Conservation (phyloP, 2,113 vertebrate genomes). For the Alaudala cheleensis region DNA sequence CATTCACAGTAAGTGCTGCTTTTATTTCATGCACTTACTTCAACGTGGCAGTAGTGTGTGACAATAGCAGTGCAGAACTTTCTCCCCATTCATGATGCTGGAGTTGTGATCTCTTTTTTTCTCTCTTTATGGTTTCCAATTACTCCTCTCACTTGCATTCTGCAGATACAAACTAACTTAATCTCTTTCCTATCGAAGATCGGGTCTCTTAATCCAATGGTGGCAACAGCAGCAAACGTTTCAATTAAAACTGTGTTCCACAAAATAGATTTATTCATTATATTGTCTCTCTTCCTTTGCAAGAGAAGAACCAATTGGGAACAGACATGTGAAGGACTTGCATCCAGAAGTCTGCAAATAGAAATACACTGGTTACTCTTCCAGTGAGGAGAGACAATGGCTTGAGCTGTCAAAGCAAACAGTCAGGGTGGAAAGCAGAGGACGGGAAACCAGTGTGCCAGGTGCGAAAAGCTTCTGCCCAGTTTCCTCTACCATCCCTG, state of each 20-base stretch:
- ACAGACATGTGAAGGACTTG: background rate
- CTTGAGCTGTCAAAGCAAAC: background rate
- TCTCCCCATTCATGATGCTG: background rate
- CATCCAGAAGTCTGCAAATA: background rate
- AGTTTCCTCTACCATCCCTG: background rate
- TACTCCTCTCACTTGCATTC: background rate
- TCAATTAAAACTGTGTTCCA: background rate
- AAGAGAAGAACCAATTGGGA: background rate
- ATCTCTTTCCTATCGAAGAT: background rate
- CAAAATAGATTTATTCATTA: background rate
- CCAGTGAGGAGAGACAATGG: background rate
- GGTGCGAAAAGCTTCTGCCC: background rate
- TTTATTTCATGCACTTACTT: background rate
- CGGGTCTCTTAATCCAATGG: background rate
- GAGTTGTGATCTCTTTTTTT: background rate
- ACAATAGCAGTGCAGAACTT: background rate
- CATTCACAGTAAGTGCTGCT: background rate
- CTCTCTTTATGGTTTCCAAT: background rate
- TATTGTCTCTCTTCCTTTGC: background rate
- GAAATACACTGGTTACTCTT: background rate
- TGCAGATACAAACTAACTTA: background rate
- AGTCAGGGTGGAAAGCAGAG: background rate
- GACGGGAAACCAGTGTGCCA: background rate
- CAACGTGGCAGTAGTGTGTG: background rate
- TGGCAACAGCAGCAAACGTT: background rate